Evolutionary conservation across 2,797 vertebrate species (phyloP).

Genomic region (Myiotriccus ornatus): DNA sequence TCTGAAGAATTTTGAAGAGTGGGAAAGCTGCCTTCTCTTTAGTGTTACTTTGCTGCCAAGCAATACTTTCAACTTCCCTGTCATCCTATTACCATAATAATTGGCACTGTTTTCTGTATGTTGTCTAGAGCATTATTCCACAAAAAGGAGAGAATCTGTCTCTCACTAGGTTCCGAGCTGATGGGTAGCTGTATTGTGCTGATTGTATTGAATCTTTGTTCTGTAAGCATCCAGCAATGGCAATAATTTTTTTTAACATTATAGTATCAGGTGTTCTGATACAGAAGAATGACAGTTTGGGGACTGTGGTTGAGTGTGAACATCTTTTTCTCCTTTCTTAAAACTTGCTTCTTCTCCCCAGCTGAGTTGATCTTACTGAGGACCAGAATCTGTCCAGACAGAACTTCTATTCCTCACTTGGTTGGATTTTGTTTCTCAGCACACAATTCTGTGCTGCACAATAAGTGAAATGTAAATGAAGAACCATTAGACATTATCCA

Average conservation of each 20-base stretch:
- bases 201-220: neutral
- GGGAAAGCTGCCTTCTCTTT: neutral
- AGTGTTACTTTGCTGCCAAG: neutral
- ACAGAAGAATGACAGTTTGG: neutral
- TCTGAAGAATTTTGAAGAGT: slow-evolving; percentile 4
- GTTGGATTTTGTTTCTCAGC: neutral
- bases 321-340: neutral
- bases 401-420: too few species aligned
- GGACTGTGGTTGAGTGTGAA: neutral
- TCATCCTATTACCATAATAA: neutral
- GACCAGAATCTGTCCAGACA: neutral
- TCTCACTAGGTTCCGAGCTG: neutral
- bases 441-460: rapidly evolving
- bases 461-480: neutral
- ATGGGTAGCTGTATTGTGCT: neutral
- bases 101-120: neutral
- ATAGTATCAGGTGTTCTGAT: neutral
- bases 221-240: neutral
- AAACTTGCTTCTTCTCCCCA: neutral
- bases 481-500: neutral
- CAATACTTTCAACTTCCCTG: neutral
- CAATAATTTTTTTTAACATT: neutral
- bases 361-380: neutral
- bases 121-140: neutral
- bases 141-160: neutral